Conservation (phyloP, 1,140 invertebrate genomes). For the Chironomus striatipennis region DNA sequence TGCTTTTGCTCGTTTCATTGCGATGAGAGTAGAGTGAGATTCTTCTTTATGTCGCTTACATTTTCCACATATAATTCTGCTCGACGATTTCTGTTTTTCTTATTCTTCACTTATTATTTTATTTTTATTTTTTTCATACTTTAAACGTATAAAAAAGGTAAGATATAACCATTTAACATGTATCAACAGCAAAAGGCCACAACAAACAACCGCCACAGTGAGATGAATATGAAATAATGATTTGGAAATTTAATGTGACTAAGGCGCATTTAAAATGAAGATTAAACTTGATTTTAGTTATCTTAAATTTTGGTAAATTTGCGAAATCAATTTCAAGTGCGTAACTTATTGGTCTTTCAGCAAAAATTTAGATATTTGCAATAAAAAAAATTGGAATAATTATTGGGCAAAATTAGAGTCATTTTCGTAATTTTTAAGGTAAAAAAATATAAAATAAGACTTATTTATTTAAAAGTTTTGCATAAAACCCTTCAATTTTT, state of each 20-base stretch:
- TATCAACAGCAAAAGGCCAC: slow-evolving; percentile 14
- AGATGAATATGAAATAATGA: background rate
- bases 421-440: no score
- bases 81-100: background rate
- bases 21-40: background rate
- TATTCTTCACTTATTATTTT: slow-evolving; percentile 20
- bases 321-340: no score
- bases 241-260: background rate
- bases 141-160: background rate
- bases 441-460: no score
- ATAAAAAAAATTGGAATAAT: no score
- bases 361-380: no score
- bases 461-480: no score
- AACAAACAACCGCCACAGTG: slow-evolving; percentile 17
- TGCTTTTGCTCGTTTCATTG: background rate
- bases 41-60: background rate
- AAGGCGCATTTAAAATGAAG: no score
- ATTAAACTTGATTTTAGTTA: no score
- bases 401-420: no score
- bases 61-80: slow-evolving; percentile 17
- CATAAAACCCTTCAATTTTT: no score
- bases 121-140: background rate
- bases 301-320: no score
- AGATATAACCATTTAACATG: slow-evolving; percentile 21
- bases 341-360: no score